Percentiles rank a stretch among this genome's conserved stretches.
Conservation (phyloP, 2,113 vertebrate species). For the Channa maculata region DNA sequence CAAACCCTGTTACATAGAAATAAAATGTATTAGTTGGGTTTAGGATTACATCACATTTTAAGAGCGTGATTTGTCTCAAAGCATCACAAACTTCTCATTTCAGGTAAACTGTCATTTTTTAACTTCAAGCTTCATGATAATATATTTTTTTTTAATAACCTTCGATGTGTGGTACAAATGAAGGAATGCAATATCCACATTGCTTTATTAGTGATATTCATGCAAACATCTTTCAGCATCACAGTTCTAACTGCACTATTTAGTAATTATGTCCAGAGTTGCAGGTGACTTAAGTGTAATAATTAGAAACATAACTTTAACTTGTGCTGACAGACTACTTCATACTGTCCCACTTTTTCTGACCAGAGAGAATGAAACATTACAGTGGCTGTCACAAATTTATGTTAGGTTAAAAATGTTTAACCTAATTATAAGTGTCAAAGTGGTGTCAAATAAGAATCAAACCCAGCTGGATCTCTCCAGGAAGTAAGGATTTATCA, state of each 20-base stretch:
- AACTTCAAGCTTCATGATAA: too few relatives aligned
- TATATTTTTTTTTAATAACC: neutral
- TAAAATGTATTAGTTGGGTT: neutral
- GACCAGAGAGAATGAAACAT: neutral
- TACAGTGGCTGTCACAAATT: neutral
- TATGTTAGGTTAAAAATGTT: too few relatives aligned
- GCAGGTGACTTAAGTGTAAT: slow-evolving; percentile 41
- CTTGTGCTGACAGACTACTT: slow-evolving; percentile 1
- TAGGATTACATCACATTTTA: too few relatives aligned
- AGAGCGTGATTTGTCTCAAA: too few relatives aligned
- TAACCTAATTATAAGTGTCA: neutral
- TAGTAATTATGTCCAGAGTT: slow-evolving; percentile 40
- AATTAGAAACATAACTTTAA: slow-evolving; percentile 26
- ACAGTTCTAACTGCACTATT: neutral
- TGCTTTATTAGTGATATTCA: too few relatives aligned
- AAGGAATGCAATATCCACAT: too few relatives aligned
- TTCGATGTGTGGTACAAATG: neutral
- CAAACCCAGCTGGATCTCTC: neutral
- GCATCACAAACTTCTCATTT: too few relatives aligned
- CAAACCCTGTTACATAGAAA: neutral
- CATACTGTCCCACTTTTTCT: neutral
- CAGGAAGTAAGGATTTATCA: neutral
- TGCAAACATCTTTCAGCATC: neutral
- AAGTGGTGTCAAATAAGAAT: neutral
- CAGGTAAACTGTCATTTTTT: too few relatives aligned